Conservation (phyloP, 2,888 invertebrate species). For the Lasioglossum vierecki region DNA sequence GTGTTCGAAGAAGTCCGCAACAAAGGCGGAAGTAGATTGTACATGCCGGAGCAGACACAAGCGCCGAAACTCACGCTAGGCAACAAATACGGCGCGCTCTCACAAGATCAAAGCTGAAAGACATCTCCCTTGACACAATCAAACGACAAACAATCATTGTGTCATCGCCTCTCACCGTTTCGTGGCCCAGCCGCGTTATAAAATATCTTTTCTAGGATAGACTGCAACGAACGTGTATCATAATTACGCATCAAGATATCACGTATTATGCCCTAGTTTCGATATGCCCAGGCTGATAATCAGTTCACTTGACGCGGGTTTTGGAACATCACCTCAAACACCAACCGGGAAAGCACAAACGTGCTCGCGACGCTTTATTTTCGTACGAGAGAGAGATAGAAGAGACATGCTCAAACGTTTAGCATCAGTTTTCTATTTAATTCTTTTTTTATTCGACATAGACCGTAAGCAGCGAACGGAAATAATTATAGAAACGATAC, state of each 20-base stretch:
- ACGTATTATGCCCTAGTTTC: slow-evolving; percentile 56
- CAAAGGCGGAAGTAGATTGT: slow-evolving; percentile 85
- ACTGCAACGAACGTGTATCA: slow-evolving; percentile 66
- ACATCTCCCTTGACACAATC: slow-evolving; percentile 68
- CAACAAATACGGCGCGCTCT: slow-evolving; percentile 88
- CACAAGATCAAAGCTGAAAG: slow-evolving; percentile 86
- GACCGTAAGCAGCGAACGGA: slow-evolving; percentile 13
- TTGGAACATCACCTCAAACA: background rate
- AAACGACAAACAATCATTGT: slow-evolving; percentile 77
- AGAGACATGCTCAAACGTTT: slow-evolving; percentile 59
- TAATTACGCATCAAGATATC: slow-evolving; percentile 53
- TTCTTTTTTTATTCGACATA: slow-evolving; percentile 55
- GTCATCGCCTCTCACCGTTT: slow-evolving; percentile 81
- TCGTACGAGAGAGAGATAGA: slow-evolving; percentile 57
- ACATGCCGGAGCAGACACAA: slow-evolving; percentile 84
- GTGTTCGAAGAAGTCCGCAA: slow-evolving; percentile 87
- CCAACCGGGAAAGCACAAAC: slow-evolving; percentile 14
- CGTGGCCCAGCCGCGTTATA: slow-evolving; percentile 79
- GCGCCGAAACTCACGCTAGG: slow-evolving; percentile 86
- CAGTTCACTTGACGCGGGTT: slow-evolving; percentile 41
- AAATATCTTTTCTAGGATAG: slow-evolving; percentile 76
- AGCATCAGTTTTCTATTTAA: slow-evolving; percentile 67
- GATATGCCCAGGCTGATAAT: slow-evolving; percentile 53
- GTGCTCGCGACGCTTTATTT: slow-evolving; percentile 63
- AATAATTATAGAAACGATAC: background rate